Conservation (phyloP, 2,113 vertebrate species). For the Stigmatopora nigra region DNA sequence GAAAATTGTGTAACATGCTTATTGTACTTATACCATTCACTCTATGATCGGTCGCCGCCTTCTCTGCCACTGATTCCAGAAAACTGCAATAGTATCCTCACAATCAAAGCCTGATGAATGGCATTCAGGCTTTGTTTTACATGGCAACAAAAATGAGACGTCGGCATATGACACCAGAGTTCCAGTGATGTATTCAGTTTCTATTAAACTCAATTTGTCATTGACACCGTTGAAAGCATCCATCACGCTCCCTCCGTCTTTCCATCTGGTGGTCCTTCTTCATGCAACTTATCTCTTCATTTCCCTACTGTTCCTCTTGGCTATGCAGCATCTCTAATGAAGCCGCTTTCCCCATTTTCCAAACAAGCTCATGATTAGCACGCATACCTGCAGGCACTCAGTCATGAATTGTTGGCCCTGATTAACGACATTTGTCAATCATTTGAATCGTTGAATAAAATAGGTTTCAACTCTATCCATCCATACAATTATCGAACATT, state of each 20-base stretch:
- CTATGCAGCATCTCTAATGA: conserved; percentile 33
- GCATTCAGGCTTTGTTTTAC: not conserved
- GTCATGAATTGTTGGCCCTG: conserved; percentile 30
- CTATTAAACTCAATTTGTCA: conserved; percentile 6
- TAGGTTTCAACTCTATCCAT: not conserved
- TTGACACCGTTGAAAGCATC: conserved; percentile 1
- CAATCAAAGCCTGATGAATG: not conserved
- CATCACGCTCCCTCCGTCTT: not conserved
- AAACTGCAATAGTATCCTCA: no score
- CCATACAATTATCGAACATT: not conserved
- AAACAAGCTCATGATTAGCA: conserved; percentile 37
- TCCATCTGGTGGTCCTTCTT: not conserved
- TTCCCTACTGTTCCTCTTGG: conserved; percentile 8
- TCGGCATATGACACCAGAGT: not conserved
- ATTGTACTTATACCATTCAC: no score
- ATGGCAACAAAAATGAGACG: not conserved
- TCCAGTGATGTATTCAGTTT: not conserved
- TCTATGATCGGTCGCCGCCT: no score
- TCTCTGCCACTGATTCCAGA: not conserved
- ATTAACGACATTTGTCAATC: conserved; percentile 38
- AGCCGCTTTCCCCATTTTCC: conserved; percentile 21
- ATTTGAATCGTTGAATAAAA: conserved; percentile 23
- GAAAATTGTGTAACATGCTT: no score
- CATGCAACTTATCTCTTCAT: not conserved
- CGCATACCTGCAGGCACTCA: conserved; percentile 39